Base-by-base conservation (phyloP, 2,113 vertebrate species). In the Glaucomys volans region DNA sequence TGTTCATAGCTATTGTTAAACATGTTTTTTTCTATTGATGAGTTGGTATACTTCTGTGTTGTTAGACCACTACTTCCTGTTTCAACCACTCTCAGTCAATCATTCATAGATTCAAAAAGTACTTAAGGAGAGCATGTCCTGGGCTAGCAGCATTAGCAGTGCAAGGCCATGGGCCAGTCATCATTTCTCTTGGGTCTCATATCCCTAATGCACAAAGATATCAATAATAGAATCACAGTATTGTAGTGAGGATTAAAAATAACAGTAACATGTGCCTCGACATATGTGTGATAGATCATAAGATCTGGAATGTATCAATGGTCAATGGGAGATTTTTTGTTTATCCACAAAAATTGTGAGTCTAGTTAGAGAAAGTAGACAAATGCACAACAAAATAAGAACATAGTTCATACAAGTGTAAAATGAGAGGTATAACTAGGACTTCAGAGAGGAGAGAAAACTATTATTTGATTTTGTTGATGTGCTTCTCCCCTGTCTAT, bases 81-180 rank as follows among this genome's bases (percentile, higher is more conserved):
- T 87, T 87, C 59, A 77, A 7, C 26, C 50, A 32, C 44, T 47
- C 50, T 64, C 22, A 16, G 10, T 44, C 5, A 47, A 28, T 77
- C 40, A 12, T 50, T 67, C 59, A 28, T 30, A 69, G 74, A 50
- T 59, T 83, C 62, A 83, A 76, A 52, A 24, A 30, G 12, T 75
- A 24, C 40, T 74, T 35, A 75, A 18, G 37, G 5, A 18, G 3
- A 20, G 1, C 17, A 8, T 59, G 28, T n/a, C 24, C 24, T 69
- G 18, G 75, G 24, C n/a, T 69, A 76, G 80, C 42, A 59, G 11
- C 81, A 90, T 6, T 28, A 50, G 54, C 10, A 64, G 17, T 13
- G 18, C 5, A 37, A n/a, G 10, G 11, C 11, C 47, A 47, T 7
- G 8, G 20, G 2, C 24, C 4, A 69, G 2, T 10, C 18, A 1